Base-by-base conservation (phyloP, 1,140 invertebrate genomes). In the Megalonaias nervosa region DNA sequence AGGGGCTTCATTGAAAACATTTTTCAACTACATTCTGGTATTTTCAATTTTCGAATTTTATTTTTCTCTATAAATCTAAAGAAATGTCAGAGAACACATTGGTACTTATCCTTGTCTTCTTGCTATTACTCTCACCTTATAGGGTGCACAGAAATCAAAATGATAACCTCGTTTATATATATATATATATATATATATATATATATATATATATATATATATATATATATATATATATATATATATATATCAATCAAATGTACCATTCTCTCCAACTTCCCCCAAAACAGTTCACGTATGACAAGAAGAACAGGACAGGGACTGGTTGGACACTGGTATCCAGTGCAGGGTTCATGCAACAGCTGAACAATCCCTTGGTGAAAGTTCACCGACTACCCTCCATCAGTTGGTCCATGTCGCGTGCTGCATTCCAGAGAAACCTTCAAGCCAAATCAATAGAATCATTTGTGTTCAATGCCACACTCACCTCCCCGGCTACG, bases 261-360 rank as follows among this genome's bases (percentile, higher is more conserved):
- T 19, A 5, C 2, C 26, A 23, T n/a, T 5, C 58, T 70, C 58
- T 23, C 21, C 66, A 78, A 71, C 70, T 66, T 26, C 67, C 76
- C 31, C 64, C 23, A 62, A 73, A 74, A 59, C 56, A 72, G 38
- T 78, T 78, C 38, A n/a, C 61, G 62, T 78, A 71, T 65, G 74
- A 74, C 23, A 72, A 23, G 17, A 78, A 73, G 59, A 71, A 71
- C 23, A 61, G 55, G 21, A 71, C 69, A 26, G 67, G 55, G 56
- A 67, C 61, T 12, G 62, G 57, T 23, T 55, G 62, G 67, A 62
- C 71, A 6, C 14, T 78, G 58, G 31, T 78, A n/a, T 71, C 76
- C 11, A 78, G 76, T 69, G 76, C 76, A 15, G 74, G 69, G 38
- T 78, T 78, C 60, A 64, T 60, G 56, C 64, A 64, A 19, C 31